Evolutionary conservation across 2,113 vertebrate genomes (phyloP).

Genomic region (Myodes glareolus): DNA sequence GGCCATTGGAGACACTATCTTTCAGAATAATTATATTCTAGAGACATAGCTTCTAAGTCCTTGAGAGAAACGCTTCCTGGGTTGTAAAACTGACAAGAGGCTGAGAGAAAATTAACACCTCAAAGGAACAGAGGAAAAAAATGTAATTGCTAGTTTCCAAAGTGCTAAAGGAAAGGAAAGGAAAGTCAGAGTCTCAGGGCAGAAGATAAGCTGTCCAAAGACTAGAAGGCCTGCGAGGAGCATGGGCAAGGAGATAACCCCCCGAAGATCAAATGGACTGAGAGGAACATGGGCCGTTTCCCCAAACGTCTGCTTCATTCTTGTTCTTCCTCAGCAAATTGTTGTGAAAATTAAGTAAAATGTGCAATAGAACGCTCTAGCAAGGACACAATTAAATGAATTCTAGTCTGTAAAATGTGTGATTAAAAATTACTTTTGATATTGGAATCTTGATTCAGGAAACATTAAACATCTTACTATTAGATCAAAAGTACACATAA

Average conservation of each 20-base stretch:
- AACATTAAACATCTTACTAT: background rate
- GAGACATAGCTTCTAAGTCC: background rate
- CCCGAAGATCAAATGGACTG: background rate
- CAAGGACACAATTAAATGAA: background rate
- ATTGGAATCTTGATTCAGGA: conserved; percentile 1
- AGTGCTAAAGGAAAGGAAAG: background rate
- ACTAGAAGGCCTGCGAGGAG: background rate
- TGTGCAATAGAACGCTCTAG: background rate
- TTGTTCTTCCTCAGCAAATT: background rate
- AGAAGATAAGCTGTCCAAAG: background rate
- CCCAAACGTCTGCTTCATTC: background rate
- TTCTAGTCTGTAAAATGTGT: background rate
- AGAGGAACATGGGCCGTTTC: background rate
- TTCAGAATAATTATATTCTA: background rate
- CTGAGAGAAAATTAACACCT: background rate
- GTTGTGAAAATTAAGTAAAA: background rate
- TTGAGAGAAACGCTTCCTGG: background rate
- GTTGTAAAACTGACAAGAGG: background rate
- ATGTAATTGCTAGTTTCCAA: background rate
- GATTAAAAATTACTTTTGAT: background rate
- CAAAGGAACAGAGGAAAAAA: background rate
- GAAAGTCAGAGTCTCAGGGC: background rate
- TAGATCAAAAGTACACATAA: background rate
- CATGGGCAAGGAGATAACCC: background rate
- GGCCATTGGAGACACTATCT: background rate